Conservation (phyloP, 2,113 vertebrate genomes). For the Engystomops pustulosus region DNA sequence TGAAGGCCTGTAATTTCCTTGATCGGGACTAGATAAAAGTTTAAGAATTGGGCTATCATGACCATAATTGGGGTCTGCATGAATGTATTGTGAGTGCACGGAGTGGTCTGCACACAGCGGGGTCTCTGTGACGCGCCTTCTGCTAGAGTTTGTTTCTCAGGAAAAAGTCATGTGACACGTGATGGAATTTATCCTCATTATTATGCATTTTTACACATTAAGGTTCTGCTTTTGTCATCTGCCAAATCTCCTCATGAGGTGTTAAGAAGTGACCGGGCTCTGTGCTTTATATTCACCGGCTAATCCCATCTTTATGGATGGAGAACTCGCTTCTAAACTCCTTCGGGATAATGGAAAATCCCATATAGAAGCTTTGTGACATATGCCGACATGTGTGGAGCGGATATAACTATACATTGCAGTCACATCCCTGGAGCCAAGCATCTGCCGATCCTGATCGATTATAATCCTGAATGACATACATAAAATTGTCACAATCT, state of each 20-base stretch:
- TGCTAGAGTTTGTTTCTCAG: neutral
- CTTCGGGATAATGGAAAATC: conserved; percentile 10
- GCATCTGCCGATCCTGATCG: no score
- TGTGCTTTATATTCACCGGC: conserved; percentile 64
- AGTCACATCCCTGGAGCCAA: no score
- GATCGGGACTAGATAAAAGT: no score
- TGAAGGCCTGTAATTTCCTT: no score
- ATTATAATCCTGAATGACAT: no score
- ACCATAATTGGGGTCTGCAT: no score
- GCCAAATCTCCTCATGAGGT: conserved; percentile 68
- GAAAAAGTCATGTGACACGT: conserved; percentile 69
- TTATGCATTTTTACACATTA: conserved; percentile 73
- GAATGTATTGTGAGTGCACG: no score
- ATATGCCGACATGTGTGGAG: neutral
- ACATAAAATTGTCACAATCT: no score
- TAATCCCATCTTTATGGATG: conserved; percentile 70
- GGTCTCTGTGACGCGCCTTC: conserved; percentile 66
- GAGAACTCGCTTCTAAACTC: conserved; percentile 65
- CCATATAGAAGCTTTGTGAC: neutral
- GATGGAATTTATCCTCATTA: conserved; percentile 72
- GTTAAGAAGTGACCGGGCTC: conserved; percentile 69
- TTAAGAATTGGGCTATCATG: no score
- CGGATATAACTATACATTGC: no score
- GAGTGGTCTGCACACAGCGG: conserved; percentile 62
- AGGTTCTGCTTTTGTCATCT: conserved; percentile 70